These are phyloP conservation scores for Pygoscelis adeliae DNA, from an alignment of 2,113 vertebrate genomes.

Conservation along the genomic window DNA sequence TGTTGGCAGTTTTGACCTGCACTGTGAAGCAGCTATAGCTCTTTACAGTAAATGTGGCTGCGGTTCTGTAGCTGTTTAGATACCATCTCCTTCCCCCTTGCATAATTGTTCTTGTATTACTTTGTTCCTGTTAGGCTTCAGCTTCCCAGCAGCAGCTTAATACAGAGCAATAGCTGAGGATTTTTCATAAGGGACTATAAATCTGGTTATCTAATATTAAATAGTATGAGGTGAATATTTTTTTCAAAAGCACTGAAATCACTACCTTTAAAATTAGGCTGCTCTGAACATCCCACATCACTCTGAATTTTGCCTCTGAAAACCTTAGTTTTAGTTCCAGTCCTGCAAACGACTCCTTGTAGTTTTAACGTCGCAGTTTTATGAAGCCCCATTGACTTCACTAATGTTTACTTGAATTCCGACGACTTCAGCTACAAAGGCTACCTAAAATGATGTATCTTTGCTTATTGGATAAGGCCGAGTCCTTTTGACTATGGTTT, in stretches of 20 bases:
- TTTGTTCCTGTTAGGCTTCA: background rate
- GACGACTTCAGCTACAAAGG: background rate
- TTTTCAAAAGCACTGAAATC: background rate
- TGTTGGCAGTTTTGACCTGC: background rate
- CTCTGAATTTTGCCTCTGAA: background rate
- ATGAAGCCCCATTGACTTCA: background rate
- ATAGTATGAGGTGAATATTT: background rate
- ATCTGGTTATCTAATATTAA: background rate
- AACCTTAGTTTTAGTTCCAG: background rate
- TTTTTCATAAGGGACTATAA: background rate
- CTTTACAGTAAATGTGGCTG: background rate
- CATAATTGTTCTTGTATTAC: background rate
- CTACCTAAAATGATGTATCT: background rate
- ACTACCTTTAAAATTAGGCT: background rate
- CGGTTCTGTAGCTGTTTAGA: background rate
- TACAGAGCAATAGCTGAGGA: background rate
- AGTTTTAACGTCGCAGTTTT: background rate
- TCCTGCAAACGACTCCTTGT: background rate
- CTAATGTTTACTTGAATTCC: background rate
- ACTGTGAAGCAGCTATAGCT: background rate
- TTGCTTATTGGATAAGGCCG: background rate
- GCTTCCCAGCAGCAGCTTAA: background rate
- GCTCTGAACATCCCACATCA: background rate
- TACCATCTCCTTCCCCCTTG: background rate
- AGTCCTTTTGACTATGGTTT: background rate